Percentiles rank a stretch among this genome's conserved stretches.
Conservation (phyloP, 2,113 vertebrate genomes). For the Brachyistius frenatus region DNA sequence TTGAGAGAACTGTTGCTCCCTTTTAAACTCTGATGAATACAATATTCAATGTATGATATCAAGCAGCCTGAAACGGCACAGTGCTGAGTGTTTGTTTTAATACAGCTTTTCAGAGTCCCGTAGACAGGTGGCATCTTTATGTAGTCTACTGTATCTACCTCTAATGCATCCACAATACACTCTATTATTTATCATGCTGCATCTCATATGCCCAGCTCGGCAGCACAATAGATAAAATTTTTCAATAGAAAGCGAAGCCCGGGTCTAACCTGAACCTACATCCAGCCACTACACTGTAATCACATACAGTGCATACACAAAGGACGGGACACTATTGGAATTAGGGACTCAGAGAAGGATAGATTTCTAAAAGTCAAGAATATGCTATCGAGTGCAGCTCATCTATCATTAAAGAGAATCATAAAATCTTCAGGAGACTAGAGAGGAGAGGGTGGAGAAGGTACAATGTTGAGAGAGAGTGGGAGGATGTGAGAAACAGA, state of each 20-base stretch:
- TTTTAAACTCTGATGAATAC: conserved; percentile 27
- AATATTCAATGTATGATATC: conserved; percentile 6
- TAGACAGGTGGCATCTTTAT: conserved; percentile 49
- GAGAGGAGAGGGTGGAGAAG: conserved; percentile 57
- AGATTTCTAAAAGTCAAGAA: conserved; percentile 52
- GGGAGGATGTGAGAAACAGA: conserved; percentile 61
- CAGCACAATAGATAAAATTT: conserved; percentile 18
- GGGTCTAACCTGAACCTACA: conserved; percentile 23
- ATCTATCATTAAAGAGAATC: conserved; percentile 80
- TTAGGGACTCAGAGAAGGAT: conserved; percentile 32
- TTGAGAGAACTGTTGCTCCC: background rate
- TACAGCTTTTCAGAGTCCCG: conserved; percentile 18
- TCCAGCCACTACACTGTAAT: conserved; percentile 33
- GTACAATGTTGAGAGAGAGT: conserved; percentile 60
- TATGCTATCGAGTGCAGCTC: conserved; percentile 69
- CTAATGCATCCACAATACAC: conserved; percentile 40
- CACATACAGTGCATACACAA: conserved; percentile 11
- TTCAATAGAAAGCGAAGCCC: conserved; percentile 24
- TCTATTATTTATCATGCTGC: conserved; percentile 63
- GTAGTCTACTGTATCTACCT: conserved; percentile 31
- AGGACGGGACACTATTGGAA: conserved; percentile 33
- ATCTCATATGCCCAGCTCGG: conserved; percentile 37
- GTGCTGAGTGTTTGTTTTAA: conserved; percentile 38
- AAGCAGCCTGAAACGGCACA: conserved; percentile 11
- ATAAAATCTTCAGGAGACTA: conserved; percentile 78